Base-by-base conservation (phyloP, 2,113 vertebrate species). In the Panurus biarmicus region DNA sequence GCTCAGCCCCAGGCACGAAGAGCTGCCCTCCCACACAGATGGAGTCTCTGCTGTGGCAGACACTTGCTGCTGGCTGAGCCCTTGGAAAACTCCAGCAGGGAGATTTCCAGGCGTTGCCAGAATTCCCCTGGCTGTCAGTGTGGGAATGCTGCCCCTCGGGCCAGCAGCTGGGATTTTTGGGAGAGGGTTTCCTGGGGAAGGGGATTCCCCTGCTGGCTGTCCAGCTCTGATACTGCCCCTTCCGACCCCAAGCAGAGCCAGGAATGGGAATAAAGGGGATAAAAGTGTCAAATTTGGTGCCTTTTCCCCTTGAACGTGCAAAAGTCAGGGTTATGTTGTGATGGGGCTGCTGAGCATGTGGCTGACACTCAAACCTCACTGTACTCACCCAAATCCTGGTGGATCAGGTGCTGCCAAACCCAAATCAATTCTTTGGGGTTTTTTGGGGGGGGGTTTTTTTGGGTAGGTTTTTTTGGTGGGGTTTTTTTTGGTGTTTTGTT, bases 1-100 rank as follows among this genome's bases (percentile, higher is more conserved):
- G 83, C 95, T 95, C 89, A 21, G 70, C 20, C 51, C 38, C 79
- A 87, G 93, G 95, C 91, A 90, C 89, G 57, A 78, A 77, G 82
- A 60, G 42, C 81, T 61, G 28, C 78, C 36, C 90, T 36, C 95
- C 84, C 94, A 93, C 93, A 22, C 64, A 23, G 73, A 28, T 54
- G n/a, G n/a, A n/a, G n/a, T n/a, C n/a, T n/a, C n/a, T n/a, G n/a
- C n/a, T n/a, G n/a, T 81, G 89, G 92, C 92, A 91, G 87, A 73
- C 92, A 11, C 40, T n/a, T 62, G 90, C 93, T 82, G 93, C 77
- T 75, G 93, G 62, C 56, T 79, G 89, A 93, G 40, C 89, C 95
- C 89, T 93, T 21, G 73, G 62, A 13, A 86, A 90, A 48, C 88
- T 75, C 75, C 79, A 67, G 1, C 24, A 87, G 93, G 94, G 75